A percentile compares a stretch with the other conserved stretches of the same genome.
phyloP scores from a whole-genome alignment of 2,888 invertebrate species.

The Dasysyrphus albostriatus region DNA sequence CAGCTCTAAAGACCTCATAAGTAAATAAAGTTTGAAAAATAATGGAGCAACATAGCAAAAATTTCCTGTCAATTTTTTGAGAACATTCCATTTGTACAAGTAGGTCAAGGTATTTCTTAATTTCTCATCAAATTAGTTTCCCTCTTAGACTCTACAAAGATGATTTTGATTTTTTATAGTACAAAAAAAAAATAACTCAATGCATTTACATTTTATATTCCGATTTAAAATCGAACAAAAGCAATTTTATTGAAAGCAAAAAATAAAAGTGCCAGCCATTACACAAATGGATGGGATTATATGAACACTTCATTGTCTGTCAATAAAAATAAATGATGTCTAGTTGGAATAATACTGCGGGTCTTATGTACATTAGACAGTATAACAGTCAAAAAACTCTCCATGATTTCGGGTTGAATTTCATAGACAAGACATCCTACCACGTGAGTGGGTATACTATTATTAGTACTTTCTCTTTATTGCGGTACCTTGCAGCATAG shows the following conservation, averaged over 20 bases:
- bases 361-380: conserved; percentile 1
- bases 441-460: neutral
- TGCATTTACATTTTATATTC: neutral
- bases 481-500: conserved; percentile 2
- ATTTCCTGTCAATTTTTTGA: too few species aligned
- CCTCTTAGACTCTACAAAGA: too few species aligned
- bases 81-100: too few species aligned
- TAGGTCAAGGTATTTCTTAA: too few species aligned
- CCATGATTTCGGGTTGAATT: conserved; percentile 53
- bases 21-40: too few species aligned
- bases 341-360: conserved; percentile 17
- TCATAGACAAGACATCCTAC: conserved; percentile 20
- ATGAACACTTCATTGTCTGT: conserved; percentile 30
- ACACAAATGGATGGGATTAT: conserved; percentile 2
- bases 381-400: conserved; percentile 1
- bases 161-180: too few species aligned
- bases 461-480: conserved; percentile 54
- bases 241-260: conserved; percentile 22
- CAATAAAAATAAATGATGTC: conserved; percentile 34
- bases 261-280: neutral
- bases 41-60: too few species aligned
- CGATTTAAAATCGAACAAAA: neutral
- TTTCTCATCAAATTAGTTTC: too few species aligned
- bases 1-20: too few species aligned
- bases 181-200: too few species aligned